Evolutionary conservation across 2,797 vertebrate genomes (phyloP), one percentile per base, ranked within the genome.

Genomic region (Carapus acus): DNA sequence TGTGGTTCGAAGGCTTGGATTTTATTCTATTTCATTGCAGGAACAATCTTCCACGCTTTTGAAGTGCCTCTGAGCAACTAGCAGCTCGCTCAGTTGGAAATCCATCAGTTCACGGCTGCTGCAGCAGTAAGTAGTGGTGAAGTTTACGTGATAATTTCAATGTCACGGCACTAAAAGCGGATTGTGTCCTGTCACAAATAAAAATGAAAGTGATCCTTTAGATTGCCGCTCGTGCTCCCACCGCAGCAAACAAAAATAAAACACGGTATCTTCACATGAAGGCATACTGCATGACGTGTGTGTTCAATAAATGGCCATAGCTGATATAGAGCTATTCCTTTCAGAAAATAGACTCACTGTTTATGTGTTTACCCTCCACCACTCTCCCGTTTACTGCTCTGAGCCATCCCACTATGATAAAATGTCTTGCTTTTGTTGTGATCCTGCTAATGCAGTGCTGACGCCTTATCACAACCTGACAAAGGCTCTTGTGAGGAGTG

Each of bases 11-110:
- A n/a, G 44, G 8, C 20, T 17, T 31, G 13, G 13, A 50, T 50
- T 41, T 11, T 34, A 2, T n/a, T n/a, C n/a, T n/a, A n/a, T n/a
- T n/a, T 17, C 27, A n/a, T 20, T 16, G 15, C 46, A 15, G 33
- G 7, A 13, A 14, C 48, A 29, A 49, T 17, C 11, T 9, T 19
- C 17, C 38, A 40, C 20, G 19, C 20, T 22, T 19, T 19, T 20
- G 18, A 20, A 12, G 39, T 21, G 38, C 21, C 19, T 13, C 33
- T 48, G 38, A 56, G 43, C 41, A 54, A 33, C 34, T 24, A 43
- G 31, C 40, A 58, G 43, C 9, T 47, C 45, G 24, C 3, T 2
- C 14, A 2, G 6, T 47, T 23, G 36, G 31, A 33, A 14, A 18
- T 14, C 33, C 43, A 2, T 2, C 8, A 4, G 45, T n/a, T n/a